These are phyloP conservation scores for Paraplagusia blochii DNA, from an alignment of 2,113 vertebrate species.

Conservation along the genomic window DNA sequence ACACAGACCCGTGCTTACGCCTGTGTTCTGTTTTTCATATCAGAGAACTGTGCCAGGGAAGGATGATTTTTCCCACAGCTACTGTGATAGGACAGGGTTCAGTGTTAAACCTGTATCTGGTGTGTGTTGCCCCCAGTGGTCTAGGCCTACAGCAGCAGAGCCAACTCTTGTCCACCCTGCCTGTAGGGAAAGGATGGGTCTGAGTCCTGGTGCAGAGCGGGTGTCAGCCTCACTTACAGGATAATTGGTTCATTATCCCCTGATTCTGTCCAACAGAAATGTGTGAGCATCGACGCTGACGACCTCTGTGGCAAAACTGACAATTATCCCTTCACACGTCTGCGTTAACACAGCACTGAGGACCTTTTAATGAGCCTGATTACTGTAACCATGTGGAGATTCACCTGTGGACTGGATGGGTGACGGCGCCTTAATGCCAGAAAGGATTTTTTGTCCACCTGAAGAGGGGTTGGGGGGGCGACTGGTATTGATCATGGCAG, in stretches of 20 bases:
- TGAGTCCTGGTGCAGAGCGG: no score
- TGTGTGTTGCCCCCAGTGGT: no score
- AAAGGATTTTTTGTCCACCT: conserved; percentile 66
- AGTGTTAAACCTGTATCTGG: no score
- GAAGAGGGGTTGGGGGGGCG: conserved; percentile 46
- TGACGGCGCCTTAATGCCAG: conserved; percentile 65
- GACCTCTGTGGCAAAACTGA: conserved; percentile 37
- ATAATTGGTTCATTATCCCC: conserved; percentile 30
- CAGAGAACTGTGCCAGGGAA: no score
- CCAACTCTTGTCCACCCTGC: no score
- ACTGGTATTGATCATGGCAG: conserved; percentile 65
- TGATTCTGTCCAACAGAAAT: conserved; percentile 19
- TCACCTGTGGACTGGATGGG: conserved; percentile 62
- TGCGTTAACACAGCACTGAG: conserved; percentile 42
- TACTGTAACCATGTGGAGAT: conserved; percentile 61
- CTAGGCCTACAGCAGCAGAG: no score
- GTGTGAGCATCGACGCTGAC: conserved; percentile 28
- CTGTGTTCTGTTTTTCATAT: no score
- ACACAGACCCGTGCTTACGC: no score
- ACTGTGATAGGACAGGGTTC: no score
- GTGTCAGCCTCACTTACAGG: no score
- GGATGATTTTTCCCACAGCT: no score
- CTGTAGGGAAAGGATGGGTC: no score
- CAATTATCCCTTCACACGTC: conserved; percentile 50
- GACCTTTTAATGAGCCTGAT: conserved; percentile 45